A percentile compares a stretch with the other conserved stretches of the same genome.
Evolutionary conservation across 2,888 invertebrate genomes (phyloP).

Genomic region (Nomada fucata): DNA sequence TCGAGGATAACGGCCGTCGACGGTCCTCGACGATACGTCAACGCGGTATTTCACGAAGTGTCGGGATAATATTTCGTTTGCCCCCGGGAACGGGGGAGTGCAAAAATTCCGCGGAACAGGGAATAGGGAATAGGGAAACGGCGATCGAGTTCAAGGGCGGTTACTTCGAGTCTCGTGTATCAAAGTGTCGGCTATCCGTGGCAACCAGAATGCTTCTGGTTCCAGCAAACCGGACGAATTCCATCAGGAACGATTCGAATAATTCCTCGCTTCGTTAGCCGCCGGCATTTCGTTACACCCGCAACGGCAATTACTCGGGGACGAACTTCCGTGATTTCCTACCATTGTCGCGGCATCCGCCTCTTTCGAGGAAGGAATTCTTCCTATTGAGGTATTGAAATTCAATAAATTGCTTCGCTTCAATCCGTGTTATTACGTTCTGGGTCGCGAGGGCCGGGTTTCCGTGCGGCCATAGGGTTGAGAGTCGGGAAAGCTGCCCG

Average conservation of each 20-base stretch:
- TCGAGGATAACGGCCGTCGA: conserved; percentile 4
- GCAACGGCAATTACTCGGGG: conserved; percentile 53
- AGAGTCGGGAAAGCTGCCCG: conserved; percentile 1
- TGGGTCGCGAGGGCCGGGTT: conserved; percentile 11
- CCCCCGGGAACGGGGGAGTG: too few relatives aligned
- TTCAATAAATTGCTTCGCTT: conserved; percentile 68
- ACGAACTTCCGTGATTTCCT: conserved; percentile 55
- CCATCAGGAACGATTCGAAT: conserved; percentile 45
- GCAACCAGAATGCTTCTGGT: not conserved
- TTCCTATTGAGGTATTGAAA: conserved; percentile 58
- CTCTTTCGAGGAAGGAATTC: conserved; percentile 43
- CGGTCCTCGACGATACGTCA: not conserved
- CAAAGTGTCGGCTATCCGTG: not conserved
- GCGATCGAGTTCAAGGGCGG: too few relatives aligned
- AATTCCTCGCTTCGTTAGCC: conserved; percentile 57
- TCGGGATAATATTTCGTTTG: not conserved
- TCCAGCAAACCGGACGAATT: not conserved
- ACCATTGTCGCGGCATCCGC: conserved; percentile 47
- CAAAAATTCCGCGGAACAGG: too few relatives aligned
- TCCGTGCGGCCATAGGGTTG: conserved; percentile 20
- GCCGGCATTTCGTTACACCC: conserved; percentile 50
- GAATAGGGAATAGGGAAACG: too few relatives aligned
- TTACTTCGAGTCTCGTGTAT: not conserved
- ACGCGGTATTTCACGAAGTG: too few relatives aligned
- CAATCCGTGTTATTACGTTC: conserved; percentile 53